Conservation (phyloP, 2,888 invertebrate genomes). For the Andrena dorsata region DNA sequence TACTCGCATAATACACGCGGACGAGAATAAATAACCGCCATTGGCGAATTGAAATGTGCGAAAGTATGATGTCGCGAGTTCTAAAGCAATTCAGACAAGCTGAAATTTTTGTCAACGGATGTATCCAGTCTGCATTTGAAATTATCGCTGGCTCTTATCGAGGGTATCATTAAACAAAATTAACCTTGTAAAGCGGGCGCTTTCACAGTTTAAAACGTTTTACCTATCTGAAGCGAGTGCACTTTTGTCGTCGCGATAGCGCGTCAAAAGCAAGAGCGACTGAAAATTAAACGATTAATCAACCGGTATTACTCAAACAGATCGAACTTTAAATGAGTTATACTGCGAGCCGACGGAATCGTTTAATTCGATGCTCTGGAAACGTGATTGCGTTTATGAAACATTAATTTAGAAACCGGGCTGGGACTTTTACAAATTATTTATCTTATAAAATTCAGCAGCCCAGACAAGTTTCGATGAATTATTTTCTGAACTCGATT, state of each 20-base stretch:
- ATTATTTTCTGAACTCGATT: slow-evolving; percentile 31
- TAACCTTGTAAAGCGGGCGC: neutral
- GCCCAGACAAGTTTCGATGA: neutral
- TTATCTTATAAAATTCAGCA: neutral
- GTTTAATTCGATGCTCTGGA: slow-evolving; percentile 5
- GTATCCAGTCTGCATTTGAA: neutral
- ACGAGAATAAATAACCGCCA: neutral
- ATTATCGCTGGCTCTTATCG: neutral
- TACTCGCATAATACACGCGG: neutral
- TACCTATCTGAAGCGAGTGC: neutral
- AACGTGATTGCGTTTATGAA: slow-evolving; percentile 6
- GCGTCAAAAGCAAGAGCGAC: slow-evolving; percentile 8
- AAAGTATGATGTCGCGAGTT: neutral
- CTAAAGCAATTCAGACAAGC: neutral
- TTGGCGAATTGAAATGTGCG: neutral
- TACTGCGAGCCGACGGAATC: slow-evolving; percentile 13
- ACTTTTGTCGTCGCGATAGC: neutral
- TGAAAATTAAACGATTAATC: slow-evolving; percentile 44
- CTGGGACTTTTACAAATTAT: neutral
- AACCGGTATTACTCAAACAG: slow-evolving; percentile 12
- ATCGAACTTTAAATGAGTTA: slow-evolving; percentile 6
- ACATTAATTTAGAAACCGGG: slow-evolving; percentile 17
- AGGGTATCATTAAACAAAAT: slow-evolving; percentile 1
- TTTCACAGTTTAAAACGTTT: neutral
- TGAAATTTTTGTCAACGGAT: neutral